phyloP scores from a whole-genome alignment of 2,797 vertebrate species.

The Onychomys arenicola region DNA sequence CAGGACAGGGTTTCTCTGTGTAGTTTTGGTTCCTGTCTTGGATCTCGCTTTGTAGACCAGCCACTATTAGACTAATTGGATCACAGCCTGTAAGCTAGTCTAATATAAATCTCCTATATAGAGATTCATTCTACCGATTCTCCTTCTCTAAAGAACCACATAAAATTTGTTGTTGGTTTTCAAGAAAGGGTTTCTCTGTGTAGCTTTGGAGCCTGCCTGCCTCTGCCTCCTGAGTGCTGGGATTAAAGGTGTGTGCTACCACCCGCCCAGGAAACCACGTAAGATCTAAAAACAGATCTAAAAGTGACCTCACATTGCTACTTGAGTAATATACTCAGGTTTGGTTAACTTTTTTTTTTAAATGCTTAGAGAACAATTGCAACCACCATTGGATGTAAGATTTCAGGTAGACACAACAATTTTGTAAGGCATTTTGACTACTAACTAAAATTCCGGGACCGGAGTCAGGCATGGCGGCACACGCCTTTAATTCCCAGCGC shows the following conservation, averaged over 20 bases:
- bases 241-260: too few relatives aligned
- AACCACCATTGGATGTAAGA: not conserved
- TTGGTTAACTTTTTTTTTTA: not conserved
- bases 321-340: not conserved
- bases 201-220: too few relatives aligned
- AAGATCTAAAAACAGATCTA: slow-evolving; percentile 29
- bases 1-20: too few relatives aligned
- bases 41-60: too few relatives aligned
- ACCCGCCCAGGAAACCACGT: too few relatives aligned
- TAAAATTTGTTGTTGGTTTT: too few relatives aligned
- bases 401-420: not conserved
- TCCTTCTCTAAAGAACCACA: not conserved
- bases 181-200: too few relatives aligned
- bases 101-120: not conserved
- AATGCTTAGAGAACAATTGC: not conserved
- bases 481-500: not conserved
- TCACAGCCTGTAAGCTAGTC: not conserved
- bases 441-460: not conserved
- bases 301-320: slow-evolving; percentile 16
- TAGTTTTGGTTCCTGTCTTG: too few relatives aligned
- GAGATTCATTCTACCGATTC: not conserved
- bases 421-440: not conserved
- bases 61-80: not conserved
- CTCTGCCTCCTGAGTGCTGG: too few relatives aligned
- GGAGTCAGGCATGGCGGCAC: not conserved